Conservation (phyloP, 2,888 invertebrate species). For the Carpatolechia fugitivella region DNA sequence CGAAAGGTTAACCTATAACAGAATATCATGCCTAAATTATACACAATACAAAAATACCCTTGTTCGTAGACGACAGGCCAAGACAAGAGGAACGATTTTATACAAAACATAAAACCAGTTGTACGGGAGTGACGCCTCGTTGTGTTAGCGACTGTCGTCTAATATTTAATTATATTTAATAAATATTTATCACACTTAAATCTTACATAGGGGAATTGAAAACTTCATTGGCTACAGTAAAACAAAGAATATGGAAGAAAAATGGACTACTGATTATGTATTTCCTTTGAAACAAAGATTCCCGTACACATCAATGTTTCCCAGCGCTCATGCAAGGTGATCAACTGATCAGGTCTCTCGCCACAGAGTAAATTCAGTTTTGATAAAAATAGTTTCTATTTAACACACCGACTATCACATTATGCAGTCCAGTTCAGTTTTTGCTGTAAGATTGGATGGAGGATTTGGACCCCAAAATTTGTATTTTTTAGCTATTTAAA, state of each 20-base stretch:
- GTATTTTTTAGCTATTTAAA: conserved; percentile 47
- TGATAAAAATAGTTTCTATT: conserved; percentile 60
- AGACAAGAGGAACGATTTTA: conserved; percentile 77
- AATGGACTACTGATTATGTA: conserved; percentile 65
- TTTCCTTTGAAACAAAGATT: conserved; percentile 73
- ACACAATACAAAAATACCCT: conserved; percentile 66
- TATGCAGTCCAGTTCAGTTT: conserved; percentile 64
- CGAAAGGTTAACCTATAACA: conserved; percentile 44
- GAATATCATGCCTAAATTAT: conserved; percentile 61
- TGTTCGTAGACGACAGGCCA: conserved; percentile 76
- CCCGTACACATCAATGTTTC: conserved; percentile 77
- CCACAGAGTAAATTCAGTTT: conserved; percentile 63
- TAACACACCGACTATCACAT: conserved; percentile 62
- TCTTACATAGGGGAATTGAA: conserved; percentile 54
- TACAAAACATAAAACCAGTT: conserved; percentile 75
- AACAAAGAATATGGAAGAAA: conserved; percentile 34
- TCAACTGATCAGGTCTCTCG: conserved; percentile 46
- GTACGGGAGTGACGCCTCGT: conserved; percentile 70
- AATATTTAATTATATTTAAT: conserved; percentile 67
- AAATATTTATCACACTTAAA: conserved; percentile 70
- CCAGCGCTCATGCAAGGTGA: conserved; percentile 47
- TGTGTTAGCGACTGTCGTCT: conserved; percentile 78
- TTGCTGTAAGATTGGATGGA: conserved; percentile 69
- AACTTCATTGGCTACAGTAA: conserved; percentile 22
- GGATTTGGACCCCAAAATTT: conserved; percentile 73